A percentile compares a stretch with the other conserved stretches of the same genome.
Evolutionary conservation across 2,797 vertebrate species (phyloP).

Genomic region (Anabas testudineus): DNA sequence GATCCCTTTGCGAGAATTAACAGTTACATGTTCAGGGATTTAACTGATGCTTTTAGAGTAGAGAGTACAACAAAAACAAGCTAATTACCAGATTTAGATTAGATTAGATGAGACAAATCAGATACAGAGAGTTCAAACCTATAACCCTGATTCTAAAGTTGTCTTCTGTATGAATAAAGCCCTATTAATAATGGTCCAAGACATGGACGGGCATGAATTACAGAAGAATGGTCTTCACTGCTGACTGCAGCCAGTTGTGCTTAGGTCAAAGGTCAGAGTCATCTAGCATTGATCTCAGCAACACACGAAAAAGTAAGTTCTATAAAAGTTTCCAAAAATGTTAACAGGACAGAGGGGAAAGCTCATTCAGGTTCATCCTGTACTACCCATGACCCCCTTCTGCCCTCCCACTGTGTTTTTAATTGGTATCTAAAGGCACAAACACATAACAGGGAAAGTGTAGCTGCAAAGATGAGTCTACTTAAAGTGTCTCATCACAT

Average conservation of each 20-base stretch:
- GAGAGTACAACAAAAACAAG: background rate
- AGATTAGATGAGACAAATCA: background rate
- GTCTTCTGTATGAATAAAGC: background rate
- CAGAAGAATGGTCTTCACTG: background rate
- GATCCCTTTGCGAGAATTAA: background rate
- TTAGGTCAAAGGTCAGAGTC: slow-evolving; percentile 42
- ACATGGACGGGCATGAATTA: background rate
- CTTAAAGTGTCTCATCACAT: background rate
- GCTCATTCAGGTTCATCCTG: background rate
- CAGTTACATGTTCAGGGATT: background rate
- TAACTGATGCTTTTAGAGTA: background rate
- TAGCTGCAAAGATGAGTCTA: background rate
- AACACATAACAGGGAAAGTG: background rate
- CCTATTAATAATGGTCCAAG: background rate
- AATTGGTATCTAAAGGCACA: slow-evolving; percentile 8
- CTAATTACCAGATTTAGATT: background rate
- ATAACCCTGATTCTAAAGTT: background rate
- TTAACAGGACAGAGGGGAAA: slow-evolving; percentile 10
- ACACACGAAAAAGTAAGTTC: slow-evolving; percentile 18
- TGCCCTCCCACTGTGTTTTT: background rate
- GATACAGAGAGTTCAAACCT: background rate
- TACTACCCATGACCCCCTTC: background rate
- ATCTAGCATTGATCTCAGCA: slow-evolving; percentile 5
- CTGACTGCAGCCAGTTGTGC: background rate
- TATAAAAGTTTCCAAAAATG: slow-evolving; percentile 7